Conservation (phyloP, 1,140 invertebrate genomes). For the Drosophila oshimai region DNA sequence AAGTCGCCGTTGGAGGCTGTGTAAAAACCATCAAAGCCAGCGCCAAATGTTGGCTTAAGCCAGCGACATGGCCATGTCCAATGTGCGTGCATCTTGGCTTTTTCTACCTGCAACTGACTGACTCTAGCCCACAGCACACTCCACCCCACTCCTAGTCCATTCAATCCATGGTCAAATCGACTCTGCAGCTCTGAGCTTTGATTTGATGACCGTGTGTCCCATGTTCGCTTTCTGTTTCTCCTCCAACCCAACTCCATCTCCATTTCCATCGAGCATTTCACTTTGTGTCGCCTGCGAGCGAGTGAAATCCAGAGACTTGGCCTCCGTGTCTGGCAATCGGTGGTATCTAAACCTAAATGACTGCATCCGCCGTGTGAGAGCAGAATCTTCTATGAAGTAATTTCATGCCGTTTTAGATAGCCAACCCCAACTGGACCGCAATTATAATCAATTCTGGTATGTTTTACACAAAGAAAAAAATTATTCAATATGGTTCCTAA, state of each 20-base stretch:
- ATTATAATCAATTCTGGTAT: slow-evolving; percentile 67
- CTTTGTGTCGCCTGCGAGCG: slow-evolving; percentile 54
- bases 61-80: slow-evolving; percentile 57
- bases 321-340: slow-evolving; percentile 2
- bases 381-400: slow-evolving; percentile 65
- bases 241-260: slow-evolving; percentile 4
- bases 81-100: slow-evolving; percentile 47
- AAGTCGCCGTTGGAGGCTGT: slow-evolving; percentile 15
- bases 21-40: slow-evolving; percentile 70
- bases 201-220: slow-evolving; percentile 51
- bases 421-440: slow-evolving; percentile 25
- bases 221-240: slow-evolving; percentile 41
- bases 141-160: not conserved
- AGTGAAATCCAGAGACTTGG: slow-evolving; percentile 28
- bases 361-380: slow-evolving; percentile 61
- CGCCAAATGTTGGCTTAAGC: slow-evolving; percentile 64
- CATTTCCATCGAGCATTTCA: slow-evolving; percentile 55
- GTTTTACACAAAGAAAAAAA: not conserved
- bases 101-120: slow-evolving; percentile 21
- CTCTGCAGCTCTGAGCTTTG: slow-evolving; percentile 46
- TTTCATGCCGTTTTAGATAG: slow-evolving; percentile 52
- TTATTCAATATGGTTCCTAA: not conserved
- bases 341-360: slow-evolving; percentile 61
- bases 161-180: slow-evolving; percentile 29
- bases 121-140: not conserved